Evolutionary conservation across 1,140 invertebrate species (phyloP), one percentile per base, ranked within the genome.

Genomic region (Diabrotica virgifera): DNA sequence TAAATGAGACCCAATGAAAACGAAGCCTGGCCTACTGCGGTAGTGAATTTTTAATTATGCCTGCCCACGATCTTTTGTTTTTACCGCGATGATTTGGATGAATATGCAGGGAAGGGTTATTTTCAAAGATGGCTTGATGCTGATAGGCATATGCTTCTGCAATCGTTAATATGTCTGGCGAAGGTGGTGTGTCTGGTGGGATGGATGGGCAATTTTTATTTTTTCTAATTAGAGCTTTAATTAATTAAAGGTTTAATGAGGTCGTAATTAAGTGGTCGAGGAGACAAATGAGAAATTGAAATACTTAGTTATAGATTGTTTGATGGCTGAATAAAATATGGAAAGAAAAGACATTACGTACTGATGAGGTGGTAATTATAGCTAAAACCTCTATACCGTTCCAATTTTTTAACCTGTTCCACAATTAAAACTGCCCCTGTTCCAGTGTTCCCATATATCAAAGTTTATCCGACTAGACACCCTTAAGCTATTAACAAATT

Each of bases 11-110:
- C 59, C 59, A 60, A 60, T 60, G 59, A 36, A 60, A 60, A 51
- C 46, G 59, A 60, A 36, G 59, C 59, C 59, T 60, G 50, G 64
- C 60, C 63, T 65, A 63, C 63, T 50, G 67, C 58, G 58, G 75
- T 35, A 51, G 40, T 46, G 59, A 76, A 76, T 77, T 77, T 77
- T 77, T 77, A 77, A 77, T 77, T 76, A 77, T 71, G 67, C 74
- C 75, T 66, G 73, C 75, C 75, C 74, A 75, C 75, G 70, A 64
- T 62, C 68, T 70, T 74, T 77, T 77, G 75, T 77, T 72, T 77
- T 72, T 67, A 69, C 72, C 68, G 62, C 63, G 66, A 70, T 66
- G 73, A 73, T 74, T 71, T 74, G 67, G 69, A 11, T 10, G 13
- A 36, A 55, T 46, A 55, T 55, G 53, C 38, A 51, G 59, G 59